Percentiles rank a stretch among this genome's conserved stretches.
Conservation (phyloP, 2,113 vertebrate species). For the Zosterops hypoxanthus region DNA sequence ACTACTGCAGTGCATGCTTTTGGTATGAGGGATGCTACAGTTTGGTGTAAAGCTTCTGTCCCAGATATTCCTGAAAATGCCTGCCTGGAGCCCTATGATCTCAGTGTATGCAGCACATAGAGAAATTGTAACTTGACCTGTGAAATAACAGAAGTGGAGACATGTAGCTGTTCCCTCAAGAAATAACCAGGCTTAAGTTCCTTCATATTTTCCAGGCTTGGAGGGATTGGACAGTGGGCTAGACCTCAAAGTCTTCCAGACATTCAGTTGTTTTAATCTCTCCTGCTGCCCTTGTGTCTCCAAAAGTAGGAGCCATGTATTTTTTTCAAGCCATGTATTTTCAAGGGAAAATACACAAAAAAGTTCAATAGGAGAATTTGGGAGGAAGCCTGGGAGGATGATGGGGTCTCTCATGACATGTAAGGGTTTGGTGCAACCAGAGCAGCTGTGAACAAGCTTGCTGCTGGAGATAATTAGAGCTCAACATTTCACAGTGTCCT, state of each 20-base stretch:
- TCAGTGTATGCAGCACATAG: not conserved
- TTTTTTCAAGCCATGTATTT: not conserved
- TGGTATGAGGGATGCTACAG: not conserved
- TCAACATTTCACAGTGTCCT: not conserved
- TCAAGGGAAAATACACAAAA: not conserved
- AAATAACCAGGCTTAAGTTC: not conserved
- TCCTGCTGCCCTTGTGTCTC: not conserved
- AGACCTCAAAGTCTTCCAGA: not conserved
- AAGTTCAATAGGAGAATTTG: not conserved
- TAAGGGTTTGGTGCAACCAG: not conserved
- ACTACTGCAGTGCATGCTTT: not conserved
- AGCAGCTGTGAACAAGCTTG: not conserved
- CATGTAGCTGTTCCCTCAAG: not conserved
- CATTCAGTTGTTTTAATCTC: not conserved
- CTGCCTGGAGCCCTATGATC: not conserved
- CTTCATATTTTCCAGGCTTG: not conserved
- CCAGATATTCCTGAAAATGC: not conserved
- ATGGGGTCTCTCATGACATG: not conserved
- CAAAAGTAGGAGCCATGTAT: not conserved
- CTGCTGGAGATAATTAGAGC: not conserved
- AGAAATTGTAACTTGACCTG: not conserved
- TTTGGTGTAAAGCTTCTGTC: not conserved
- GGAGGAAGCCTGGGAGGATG: not conserved
- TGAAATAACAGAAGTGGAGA: not conserved
- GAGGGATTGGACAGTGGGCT: not conserved